Base-by-base conservation (phyloP, 64 coral and sea anemone species). In the Trachythela sp. region DNA sequence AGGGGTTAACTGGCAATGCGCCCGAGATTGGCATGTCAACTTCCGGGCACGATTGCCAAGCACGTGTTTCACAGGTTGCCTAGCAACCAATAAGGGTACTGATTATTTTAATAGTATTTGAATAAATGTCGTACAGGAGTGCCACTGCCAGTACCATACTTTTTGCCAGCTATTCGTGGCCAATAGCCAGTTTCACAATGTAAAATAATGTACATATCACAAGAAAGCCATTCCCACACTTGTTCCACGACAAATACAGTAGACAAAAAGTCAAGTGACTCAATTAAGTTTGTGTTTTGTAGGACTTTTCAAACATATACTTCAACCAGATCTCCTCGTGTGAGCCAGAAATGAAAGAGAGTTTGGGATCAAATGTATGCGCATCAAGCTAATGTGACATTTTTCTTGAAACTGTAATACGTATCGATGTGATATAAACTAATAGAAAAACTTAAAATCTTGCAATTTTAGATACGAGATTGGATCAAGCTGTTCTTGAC, bases 401-500 rank as follows among this genome's bases (percentile, higher is more conserved):
- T 18, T 18, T 10, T 9, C 22, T 54, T 54, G 51, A 54, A 54
- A 54, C 22, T 54, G 51, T 54, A 22, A 9, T 10, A 22, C 51
- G 22, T 18, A 10, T 9, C 51, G 22, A 54, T 54, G 22, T 54
- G 22, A 10, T 9, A 10, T 54, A 54, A 10, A 54, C 9, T 54
- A 10, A 54, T 10, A 54, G 9, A 54, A 54, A 54, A 54, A 54
- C 9, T 18, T 10, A 22, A 54, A 22, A 54, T 54, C 22, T 54
- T 54, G 22, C 9, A 54, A 9, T 54, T 54, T 54, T 54, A 76
- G 59, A 71, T 86, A 36, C 40, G 36, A 43, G 39, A 45, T 54
- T 92, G 72, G 80, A 92, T 92, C 37, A 67, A 83, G 24, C 77
- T 84, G 29, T 92, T 92, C 54, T 76, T 88, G 14, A 70, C 54